phyloP scores from a whole-genome alignment of 2,113 vertebrate genomes.

The Oxygymnocypris stewartii region DNA sequence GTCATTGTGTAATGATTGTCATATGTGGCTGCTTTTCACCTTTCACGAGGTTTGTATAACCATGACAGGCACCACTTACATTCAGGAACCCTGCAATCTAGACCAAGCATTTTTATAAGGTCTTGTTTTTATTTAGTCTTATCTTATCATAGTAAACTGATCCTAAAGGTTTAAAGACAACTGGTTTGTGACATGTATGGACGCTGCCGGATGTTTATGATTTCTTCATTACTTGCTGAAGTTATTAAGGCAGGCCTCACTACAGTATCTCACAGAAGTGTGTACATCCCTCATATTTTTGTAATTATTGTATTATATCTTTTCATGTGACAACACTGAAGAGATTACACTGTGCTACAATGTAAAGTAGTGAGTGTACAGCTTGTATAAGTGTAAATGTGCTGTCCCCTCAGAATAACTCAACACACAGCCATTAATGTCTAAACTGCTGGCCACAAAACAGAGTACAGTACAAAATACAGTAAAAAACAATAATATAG shows the following conservation, averaged over 20 bases:
- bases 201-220: neutral
- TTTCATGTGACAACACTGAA: no score
- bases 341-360: no score
- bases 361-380: no score
- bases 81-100: neutral
- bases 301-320: no score
- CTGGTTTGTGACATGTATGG: slow-evolving; percentile 3
- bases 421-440: no score
- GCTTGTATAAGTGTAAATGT: no score
- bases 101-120: slow-evolving; percentile 22
- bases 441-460: no score
- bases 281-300: no score
- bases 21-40: slow-evolving; percentile 55
- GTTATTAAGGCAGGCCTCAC: neutral
- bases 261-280: no score
- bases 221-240: neutral
- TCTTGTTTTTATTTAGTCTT: slow-evolving; percentile 6
- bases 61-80: slow-evolving; percentile 4
- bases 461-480: neutral
- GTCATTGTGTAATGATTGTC: slow-evolving; percentile 57
- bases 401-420: no score
- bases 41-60: slow-evolving; percentile 21
- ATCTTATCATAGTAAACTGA: slow-evolving; percentile 6
- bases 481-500: neutral
- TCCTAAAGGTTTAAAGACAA: slow-evolving; percentile 18